Percentiles rank a stretch among this genome's conserved stretches.
Conservation (phyloP, 2,888 invertebrate species). For the Anagyrus pseudococci region DNA sequence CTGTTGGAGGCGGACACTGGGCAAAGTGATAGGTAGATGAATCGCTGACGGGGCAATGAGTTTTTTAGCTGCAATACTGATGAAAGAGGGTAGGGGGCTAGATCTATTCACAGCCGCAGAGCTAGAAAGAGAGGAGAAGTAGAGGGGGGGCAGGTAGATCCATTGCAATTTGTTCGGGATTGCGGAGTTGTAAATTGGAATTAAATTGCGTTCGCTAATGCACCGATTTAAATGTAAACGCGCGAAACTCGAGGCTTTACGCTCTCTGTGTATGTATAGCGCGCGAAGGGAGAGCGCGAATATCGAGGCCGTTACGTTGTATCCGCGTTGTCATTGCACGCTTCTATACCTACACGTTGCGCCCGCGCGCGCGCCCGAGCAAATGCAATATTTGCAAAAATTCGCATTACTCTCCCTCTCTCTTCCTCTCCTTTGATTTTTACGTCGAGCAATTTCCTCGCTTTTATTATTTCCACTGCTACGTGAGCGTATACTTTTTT, state of each 20-base stretch:
- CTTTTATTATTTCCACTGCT: no score
- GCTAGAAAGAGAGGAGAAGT: neutral
- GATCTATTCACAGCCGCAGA: no score
- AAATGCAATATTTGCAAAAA: no score
- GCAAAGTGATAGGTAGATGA: conserved; percentile 12
- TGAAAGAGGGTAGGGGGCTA: no score
- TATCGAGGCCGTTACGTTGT: conserved; percentile 11
- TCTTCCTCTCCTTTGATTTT: no score
- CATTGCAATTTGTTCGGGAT: conserved; percentile 42
- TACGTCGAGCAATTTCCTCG: no score
- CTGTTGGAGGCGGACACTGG: no score
- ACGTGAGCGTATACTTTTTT: no score
- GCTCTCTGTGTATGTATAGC: conserved; percentile 2
- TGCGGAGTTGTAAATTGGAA: conserved; percentile 50
- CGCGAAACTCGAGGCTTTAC: conserved; percentile 46
- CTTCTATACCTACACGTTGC: no score
- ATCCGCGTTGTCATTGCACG: no score
- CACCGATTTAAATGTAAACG: conserved; percentile 53
- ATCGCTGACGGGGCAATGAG: conserved; percentile 25
- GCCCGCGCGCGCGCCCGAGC: no score
- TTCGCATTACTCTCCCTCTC: no score
- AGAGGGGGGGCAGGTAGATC: conserved; percentile 23
- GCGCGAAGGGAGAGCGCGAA: conserved; percentile 2
- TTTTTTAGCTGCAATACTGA: conserved; percentile 15
- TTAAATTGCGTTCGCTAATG: conserved; percentile 51